Conservation (phyloP, 2,888 invertebrate species). For the Liodrosophila aerea region DNA sequence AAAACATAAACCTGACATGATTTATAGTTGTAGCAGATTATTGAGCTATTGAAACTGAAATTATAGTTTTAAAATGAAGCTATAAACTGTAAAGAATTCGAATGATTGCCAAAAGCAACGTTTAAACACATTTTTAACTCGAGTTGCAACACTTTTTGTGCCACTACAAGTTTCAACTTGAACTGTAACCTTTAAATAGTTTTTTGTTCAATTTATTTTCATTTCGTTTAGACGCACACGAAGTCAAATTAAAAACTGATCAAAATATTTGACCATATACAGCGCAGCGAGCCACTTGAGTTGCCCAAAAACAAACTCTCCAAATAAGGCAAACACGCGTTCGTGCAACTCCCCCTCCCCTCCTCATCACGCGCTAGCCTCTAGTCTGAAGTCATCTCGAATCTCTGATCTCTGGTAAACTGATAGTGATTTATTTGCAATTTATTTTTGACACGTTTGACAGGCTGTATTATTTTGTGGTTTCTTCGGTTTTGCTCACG, state of each 20-base stretch:
- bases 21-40: too few species aligned
- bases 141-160: too few species aligned
- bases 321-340: slow-evolving; percentile 41
- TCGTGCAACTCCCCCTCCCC: too few species aligned
- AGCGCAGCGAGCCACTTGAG: slow-evolving; percentile 50
- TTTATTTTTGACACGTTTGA: slow-evolving; percentile 61
- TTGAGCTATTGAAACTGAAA: too few species aligned
- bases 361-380: too few species aligned
- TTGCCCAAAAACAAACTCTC: slow-evolving; percentile 45
- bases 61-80: too few species aligned
- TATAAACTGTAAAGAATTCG: too few species aligned
- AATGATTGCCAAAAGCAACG: too few species aligned
- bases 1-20: background rate
- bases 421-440: slow-evolving; percentile 54
- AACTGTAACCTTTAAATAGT: slow-evolving; percentile 41
- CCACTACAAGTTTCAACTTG: slow-evolving; percentile 7
- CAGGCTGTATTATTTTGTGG: slow-evolving; percentile 40
- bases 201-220: too few species aligned
- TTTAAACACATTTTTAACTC: too few species aligned
- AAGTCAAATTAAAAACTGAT: slow-evolving; percentile 69
- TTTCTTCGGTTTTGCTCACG: slow-evolving; percentile 20
- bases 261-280: slow-evolving; percentile 66
- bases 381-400: slow-evolving; percentile 12
- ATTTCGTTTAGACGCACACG: slow-evolving; percentile 30
- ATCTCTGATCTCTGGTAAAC: slow-evolving; percentile 48